A percentile compares a stretch with the other conserved stretches of the same genome.
These are phyloP conservation scores for Nemopilema nomurai DNA, from an alignment of 30 jellyfish, hydroid and myxozoan genomes.

Conservation along the genomic window DNA sequence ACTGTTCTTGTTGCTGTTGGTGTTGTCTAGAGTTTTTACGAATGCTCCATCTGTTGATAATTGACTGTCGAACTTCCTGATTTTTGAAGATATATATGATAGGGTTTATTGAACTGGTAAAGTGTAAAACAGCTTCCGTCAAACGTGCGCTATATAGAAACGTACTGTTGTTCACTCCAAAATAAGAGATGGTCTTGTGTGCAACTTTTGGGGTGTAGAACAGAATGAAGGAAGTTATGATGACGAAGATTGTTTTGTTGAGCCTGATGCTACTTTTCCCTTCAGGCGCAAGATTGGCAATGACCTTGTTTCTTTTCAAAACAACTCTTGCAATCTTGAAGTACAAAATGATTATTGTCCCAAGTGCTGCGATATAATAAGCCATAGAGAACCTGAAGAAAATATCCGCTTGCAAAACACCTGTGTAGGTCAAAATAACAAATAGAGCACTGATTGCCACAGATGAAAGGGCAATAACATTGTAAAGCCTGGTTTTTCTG, in stretches of 20 bases:
- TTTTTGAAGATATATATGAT: constrained; percentile 3
- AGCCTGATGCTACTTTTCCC: too few relatives aligned
- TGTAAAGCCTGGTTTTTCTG: not conserved
- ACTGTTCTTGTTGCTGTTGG: too few relatives aligned
- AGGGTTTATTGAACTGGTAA: constrained; percentile 21
- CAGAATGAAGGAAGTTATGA: not conserved
- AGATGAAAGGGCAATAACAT: not conserved
- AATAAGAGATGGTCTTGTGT: not conserved
- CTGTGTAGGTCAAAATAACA: not conserved
- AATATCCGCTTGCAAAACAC: not conserved
- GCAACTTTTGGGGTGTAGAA: not conserved
- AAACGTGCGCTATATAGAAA: constrained; percentile 14
- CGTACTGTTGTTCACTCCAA: constrained; percentile 2
- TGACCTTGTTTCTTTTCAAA: not conserved
- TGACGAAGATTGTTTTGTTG: not conserved
- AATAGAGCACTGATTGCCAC: not conserved
- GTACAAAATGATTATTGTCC: not conserved
- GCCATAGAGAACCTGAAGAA: not conserved
- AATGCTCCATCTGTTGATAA: not conserved
- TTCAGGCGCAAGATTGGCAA: not conserved
- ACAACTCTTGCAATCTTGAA: not conserved
- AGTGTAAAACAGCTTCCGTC: not conserved
- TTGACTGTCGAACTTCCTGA: not conserved
- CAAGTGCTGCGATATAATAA: not conserved
- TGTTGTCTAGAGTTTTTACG: not conserved